Base-by-base conservation (phyloP, 2,113 vertebrate species). In the Bambusicola thoracicus region DNA sequence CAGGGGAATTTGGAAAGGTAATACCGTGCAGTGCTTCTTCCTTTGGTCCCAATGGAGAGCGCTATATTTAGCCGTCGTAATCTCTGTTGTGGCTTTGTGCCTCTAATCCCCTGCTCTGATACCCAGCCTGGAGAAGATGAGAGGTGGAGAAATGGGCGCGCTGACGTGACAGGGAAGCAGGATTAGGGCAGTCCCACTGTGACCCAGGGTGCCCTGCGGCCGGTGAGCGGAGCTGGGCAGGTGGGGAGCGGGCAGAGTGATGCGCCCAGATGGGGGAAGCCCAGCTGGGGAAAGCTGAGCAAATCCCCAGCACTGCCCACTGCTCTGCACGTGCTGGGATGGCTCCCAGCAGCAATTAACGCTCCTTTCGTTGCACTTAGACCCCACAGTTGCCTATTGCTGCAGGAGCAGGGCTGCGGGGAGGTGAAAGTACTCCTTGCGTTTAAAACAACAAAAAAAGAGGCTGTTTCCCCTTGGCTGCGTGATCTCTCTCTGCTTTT, bases 1-100 rank as follows among this genome's bases (percentile, higher is more conserved):
- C 11, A 29, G 36, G 36, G 18, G 43, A 51, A 53, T 73, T 81
- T 81, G 48, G 65, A 86, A 83, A 92, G 20, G n/a, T 8, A 17
- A 86, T 32, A 51, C 69, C 0, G 0, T 77, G 61, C 87, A 70
- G 63, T 53, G 48, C 70, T 81, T 49, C 40, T 93, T 62, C 67
- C 49, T 81, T 56, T 46, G 48, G 73, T 30, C 17, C 81, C 41
- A 21, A 43, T 46, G 66, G 38, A 91, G 66, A 73, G 41, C 69
- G 94, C 89, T 97, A 78, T 92, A 88, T 96, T 96, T 96, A 97
- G 90, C 58, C 0, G 0, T 69, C 59, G 29, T 97, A 93, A 96
- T 97, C 95, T 87, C 88, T 1, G 4, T 49, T 59, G 80, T 41
- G 56, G 74, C 82, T 83, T 89, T 94, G 58, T 83, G 81, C 67